Evolutionary conservation across 2,797 vertebrate genomes (phyloP).

Genomic region (Sebastes variabilis): DNA sequence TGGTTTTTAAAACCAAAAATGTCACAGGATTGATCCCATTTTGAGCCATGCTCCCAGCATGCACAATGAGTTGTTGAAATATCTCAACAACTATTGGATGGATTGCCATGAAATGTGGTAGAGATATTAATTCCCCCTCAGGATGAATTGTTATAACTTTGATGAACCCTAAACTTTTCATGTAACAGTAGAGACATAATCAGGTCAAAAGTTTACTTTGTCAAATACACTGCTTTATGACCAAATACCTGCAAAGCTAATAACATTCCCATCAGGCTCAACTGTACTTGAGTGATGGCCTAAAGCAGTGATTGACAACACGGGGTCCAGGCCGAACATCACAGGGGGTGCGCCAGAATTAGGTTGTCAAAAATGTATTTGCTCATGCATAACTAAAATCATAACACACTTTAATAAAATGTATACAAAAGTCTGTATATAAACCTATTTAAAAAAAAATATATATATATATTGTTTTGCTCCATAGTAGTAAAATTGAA

Average conservation of each 20-base stretch:
- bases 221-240: background rate
- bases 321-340: too few species aligned
- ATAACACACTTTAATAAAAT: too few species aligned
- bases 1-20: background rate
- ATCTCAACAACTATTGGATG: background rate
- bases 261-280: background rate
- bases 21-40: background rate
- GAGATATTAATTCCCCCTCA: background rate
- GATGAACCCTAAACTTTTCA: background rate
- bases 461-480: too few species aligned
- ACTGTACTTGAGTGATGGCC: too few species aligned
- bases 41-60: background rate
- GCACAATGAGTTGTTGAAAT: background rate
- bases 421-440: too few species aligned
- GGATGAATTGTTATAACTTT: background rate
- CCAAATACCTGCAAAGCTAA: background rate
- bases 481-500: too few species aligned
- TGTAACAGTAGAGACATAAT: background rate
- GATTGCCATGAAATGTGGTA: background rate
- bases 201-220: background rate
- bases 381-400: too few species aligned
- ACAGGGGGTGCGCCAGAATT: too few species aligned
- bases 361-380: too few species aligned
- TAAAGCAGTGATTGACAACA: too few species aligned
- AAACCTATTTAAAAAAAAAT: too few species aligned